Evolutionary conservation across 1,140 invertebrate genomes (phyloP).

Genomic region (Euwallacea fornicatus): DNA sequence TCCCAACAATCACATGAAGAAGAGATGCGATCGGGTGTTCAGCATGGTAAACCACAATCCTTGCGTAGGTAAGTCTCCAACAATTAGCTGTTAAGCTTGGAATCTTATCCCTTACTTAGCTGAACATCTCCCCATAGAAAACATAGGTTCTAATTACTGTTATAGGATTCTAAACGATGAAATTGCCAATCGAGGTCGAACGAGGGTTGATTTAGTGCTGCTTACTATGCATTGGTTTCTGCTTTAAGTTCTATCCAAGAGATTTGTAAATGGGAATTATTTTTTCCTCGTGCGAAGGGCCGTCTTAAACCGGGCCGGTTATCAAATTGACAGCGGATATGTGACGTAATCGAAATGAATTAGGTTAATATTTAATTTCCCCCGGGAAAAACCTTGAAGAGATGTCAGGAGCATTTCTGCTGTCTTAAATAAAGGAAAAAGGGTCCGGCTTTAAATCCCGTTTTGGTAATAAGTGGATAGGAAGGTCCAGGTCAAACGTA

Average conservation of each 20-base stretch:
- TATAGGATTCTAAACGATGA: background rate
- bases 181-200: too few species aligned
- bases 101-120: constrained; percentile 23
- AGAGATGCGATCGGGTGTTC: constrained; percentile 83
- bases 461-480: background rate
- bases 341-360: constrained; percentile 2
- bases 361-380: constrained; percentile 6
- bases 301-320: background rate
- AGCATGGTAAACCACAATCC: constrained; percentile 86
- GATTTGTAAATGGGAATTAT: too few species aligned
- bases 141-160: background rate
- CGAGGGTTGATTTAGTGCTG: too few species aligned
- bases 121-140: constrained; percentile 7
- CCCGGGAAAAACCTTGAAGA: background rate
- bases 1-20: constrained; percentile 84
- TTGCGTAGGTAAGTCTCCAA: constrained; percentile 78
- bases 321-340: background rate
- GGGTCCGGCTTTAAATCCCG: background rate
- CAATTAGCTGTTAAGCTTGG: constrained; percentile 6
- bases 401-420: background rate
- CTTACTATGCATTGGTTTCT: too few species aligned
- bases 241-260: too few species aligned
- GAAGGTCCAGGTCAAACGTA: background rate
- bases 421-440: background rate
- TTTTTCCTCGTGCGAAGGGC: too few species aligned